Conservation (phyloP, 1,140 invertebrate genomes). For the Triops cancriformis region DNA sequence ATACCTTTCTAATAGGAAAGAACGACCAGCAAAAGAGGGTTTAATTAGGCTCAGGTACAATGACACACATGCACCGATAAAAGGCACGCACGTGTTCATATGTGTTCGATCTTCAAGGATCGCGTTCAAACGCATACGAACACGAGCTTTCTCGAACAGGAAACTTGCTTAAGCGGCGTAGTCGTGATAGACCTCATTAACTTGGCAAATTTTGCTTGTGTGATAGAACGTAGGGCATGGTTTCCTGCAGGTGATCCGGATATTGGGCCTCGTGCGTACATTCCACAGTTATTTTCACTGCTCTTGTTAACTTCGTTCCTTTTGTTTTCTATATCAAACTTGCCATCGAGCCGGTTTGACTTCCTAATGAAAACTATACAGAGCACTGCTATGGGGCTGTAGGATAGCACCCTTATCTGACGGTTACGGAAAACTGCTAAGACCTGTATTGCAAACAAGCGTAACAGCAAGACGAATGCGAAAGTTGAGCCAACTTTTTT, state of each 20-base stretch:
- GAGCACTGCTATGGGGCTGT: no score
- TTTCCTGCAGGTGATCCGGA: constrained; percentile 8
- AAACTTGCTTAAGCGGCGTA: neutral
- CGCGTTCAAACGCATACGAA: neutral
- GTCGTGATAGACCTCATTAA: neutral
- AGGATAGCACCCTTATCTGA: no score
- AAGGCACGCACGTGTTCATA: neutral
- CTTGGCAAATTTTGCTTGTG: neutral
- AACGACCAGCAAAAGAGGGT: neutral
- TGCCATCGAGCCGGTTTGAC: no score
- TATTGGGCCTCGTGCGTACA: neutral
- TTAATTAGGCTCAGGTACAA: neutral
- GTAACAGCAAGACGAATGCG: no score
- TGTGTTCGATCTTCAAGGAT: neutral
- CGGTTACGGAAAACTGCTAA: no score
- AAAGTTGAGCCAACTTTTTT: neutral
- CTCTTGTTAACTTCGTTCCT: no score
- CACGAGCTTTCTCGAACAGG: neutral
- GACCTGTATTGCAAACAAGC: no score
- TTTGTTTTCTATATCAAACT: no score
- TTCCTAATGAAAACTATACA: no score
- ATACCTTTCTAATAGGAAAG: neutral
- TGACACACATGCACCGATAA: neutral
- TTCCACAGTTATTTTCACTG: no score
- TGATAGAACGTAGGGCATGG: neutral